A percentile compares a stretch with the other conserved stretches of the same genome.
Conservation (phyloP, 2,888 invertebrate genomes). For the Cheiracanthium punctorium region DNA sequence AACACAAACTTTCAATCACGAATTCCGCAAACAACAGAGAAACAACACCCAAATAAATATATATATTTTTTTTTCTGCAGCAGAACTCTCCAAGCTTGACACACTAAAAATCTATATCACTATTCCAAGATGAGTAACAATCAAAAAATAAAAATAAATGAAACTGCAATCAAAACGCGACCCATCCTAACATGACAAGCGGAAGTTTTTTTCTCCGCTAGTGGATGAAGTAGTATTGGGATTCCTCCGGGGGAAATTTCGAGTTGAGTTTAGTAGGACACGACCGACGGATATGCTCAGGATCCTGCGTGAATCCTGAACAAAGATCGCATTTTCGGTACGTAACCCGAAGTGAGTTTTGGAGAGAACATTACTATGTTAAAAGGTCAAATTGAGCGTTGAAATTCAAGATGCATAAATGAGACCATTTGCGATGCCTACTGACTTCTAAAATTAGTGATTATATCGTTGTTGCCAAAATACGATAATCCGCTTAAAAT, state of each 20-base stretch:
- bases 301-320: not conserved
- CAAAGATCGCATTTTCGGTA: slow-evolving; percentile 12
- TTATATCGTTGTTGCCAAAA: too few species aligned
- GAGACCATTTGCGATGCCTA: not conserved
- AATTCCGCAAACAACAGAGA: too few species aligned
- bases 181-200: not conserved
- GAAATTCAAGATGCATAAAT: not conserved
- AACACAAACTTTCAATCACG: too few species aligned
- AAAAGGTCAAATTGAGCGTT: slow-evolving; percentile 18
- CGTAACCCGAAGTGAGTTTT: not conserved
- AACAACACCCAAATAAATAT: too few species aligned
- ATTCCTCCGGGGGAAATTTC: not conserved
- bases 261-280: slow-evolving; percentile 27
- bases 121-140: not conserved
- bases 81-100: not conserved
- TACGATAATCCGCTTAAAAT: too few species aligned
- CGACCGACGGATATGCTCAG: slow-evolving; percentile 16
- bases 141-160: not conserved
- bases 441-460: not conserved
- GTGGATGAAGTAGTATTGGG: too few species aligned
- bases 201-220: slow-evolving; percentile 17
- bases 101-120: not conserved
- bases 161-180: not conserved
- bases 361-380: not conserved
- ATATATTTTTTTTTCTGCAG: not conserved